A percentile compares a stretch with the other conserved stretches of the same genome.
phyloP scores from a whole-genome alignment of 2,888 invertebrate species.

The Chloroclystis v-ata region DNA sequence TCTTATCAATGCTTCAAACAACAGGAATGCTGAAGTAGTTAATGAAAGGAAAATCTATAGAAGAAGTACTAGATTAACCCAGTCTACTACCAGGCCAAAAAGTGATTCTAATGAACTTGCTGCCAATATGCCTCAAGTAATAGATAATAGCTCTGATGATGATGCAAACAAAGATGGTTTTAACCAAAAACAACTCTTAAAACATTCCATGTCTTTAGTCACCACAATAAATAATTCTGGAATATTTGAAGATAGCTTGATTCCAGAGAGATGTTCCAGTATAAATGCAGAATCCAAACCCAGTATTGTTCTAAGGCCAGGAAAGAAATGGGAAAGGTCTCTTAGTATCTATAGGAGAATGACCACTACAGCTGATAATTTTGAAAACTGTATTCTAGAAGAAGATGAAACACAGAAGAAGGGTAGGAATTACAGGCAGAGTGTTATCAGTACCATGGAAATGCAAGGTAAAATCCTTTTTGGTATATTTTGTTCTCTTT shows the following conservation, averaged over 20 bases:
- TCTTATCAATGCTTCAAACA: neutral
- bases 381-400: constrained; percentile 60
- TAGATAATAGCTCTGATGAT: neutral
- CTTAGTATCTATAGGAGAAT: constrained; percentile 77
- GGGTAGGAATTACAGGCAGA: constrained; percentile 76
- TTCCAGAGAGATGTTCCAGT: constrained; percentile 22
- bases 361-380: constrained; percentile 59
- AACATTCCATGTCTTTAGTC: constrained; percentile 2
- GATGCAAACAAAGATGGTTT: neutral
- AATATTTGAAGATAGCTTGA: constrained; percentile 28
- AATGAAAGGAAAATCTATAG: constrained; percentile 7
- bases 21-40: neutral
- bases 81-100: constrained; percentile 5
- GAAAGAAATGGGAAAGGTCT: constrained; percentile 83
- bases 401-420: constrained; percentile 63
- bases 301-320: constrained; percentile 77
- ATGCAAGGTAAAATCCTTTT: constrained; percentile 56
- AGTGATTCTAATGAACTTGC: constrained; percentile 11
- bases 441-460: constrained; percentile 71
- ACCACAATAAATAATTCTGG: constrained; percentile 36
- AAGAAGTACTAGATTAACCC: constrained; percentile 10
- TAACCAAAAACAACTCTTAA: neutral
- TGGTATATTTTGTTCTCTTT: constrained; percentile 1
- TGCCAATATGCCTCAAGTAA: neutral
- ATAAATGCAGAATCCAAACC: constrained; percentile 39